These are phyloP conservation scores for Ophioderma brevispina DNA, from an alignment of 35 echinoderm and acorn worm genomes.

Conservation along the genomic window DNA sequence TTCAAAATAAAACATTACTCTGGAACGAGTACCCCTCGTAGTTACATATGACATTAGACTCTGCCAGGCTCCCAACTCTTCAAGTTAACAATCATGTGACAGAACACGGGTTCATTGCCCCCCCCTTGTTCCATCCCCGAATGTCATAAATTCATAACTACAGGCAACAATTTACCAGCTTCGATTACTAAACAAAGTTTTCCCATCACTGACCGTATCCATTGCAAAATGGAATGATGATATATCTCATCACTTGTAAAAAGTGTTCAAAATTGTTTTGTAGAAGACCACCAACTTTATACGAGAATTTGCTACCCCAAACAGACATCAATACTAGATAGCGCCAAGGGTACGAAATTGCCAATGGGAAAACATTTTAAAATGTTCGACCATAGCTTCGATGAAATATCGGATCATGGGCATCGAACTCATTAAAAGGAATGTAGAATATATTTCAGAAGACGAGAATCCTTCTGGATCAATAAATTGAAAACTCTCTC, in stretches of 20 bases:
- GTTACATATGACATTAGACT: not conserved
- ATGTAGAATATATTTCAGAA: not conserved
- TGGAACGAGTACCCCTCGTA: not conserved
- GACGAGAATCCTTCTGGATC: no score
- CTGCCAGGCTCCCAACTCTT: not conserved
- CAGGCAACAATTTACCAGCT: not conserved
- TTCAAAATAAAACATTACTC: not conserved
- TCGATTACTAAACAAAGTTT: not conserved
- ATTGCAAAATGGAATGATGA: not conserved
- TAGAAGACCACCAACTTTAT: not conserved
- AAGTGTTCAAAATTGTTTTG: not conserved
- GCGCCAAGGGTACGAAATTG: no score
- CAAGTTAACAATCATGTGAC: not conserved
- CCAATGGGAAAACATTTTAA: not conserved
- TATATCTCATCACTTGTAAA: not conserved
- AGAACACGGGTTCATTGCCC: not conserved
- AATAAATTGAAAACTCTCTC: no score
- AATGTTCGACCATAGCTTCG: not conserved
- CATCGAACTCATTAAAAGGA: not conserved
- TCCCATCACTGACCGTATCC: not conserved
- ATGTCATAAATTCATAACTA: not conserved
- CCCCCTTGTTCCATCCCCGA: not conserved
- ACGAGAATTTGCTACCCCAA: not conserved
- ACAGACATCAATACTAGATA: not conserved
- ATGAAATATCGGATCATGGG: not conserved